phyloP scores from a whole-genome alignment of 1,140 invertebrate genomes.

The Augochlora pura region DNA sequence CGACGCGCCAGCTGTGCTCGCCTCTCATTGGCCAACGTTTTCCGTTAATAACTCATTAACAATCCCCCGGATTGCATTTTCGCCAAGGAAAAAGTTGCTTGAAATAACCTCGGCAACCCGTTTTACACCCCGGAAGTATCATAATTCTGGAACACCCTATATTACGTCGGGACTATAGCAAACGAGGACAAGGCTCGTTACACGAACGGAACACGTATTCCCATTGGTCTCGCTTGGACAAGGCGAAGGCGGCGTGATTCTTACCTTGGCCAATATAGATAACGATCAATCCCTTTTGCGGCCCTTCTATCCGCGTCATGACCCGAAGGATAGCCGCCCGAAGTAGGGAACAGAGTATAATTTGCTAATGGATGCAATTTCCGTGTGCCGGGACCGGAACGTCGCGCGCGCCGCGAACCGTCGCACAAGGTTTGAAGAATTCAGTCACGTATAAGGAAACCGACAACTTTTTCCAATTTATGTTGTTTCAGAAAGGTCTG shows the following conservation, averaged over 20 bases:
- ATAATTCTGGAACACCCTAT: too few relatives aligned
- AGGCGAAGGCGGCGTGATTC: slow-evolving; percentile 15
- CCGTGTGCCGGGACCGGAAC: slow-evolving; percentile 2
- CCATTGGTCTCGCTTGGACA: background rate
- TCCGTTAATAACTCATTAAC: too few relatives aligned
- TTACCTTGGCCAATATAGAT: slow-evolving; percentile 48
- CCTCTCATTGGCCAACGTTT: too few relatives aligned
- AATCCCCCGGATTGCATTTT: too few relatives aligned
- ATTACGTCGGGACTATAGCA: background rate
- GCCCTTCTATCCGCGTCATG: background rate
- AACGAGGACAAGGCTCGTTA: background rate
- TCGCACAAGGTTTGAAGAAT: too few relatives aligned
- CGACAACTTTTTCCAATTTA: too few relatives aligned
- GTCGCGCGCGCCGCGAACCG: background rate
- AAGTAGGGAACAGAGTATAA: slow-evolving; percentile 54
- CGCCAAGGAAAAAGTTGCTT: too few relatives aligned
- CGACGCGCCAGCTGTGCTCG: too few relatives aligned
- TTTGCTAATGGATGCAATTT: slow-evolving; percentile 63
- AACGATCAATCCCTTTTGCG: slow-evolving; percentile 38
- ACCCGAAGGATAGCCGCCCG: slow-evolving; percentile 11
- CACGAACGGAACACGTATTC: background rate
- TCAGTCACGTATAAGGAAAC: too few relatives aligned
- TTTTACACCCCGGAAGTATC: too few relatives aligned
- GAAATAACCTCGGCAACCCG: too few relatives aligned
- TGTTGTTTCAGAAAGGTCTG: too few relatives aligned